Percentiles rank a stretch among this genome's conserved stretches.
phyloP scores from a whole-genome alignment of 2,113 vertebrate species.

The Calyptommatus sinebrachiatus region DNA sequence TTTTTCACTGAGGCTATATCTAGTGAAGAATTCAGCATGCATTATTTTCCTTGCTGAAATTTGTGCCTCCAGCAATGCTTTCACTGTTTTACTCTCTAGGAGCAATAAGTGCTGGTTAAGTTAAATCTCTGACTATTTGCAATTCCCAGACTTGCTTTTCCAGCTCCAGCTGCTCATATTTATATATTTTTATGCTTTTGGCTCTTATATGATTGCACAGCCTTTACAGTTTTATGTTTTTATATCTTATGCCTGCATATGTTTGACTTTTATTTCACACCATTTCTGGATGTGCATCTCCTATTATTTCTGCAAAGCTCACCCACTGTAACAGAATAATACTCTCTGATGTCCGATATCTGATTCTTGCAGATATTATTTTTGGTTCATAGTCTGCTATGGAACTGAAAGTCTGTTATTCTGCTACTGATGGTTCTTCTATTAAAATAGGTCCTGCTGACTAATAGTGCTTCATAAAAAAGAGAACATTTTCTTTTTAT shows the following conservation, averaged over 20 bases:
- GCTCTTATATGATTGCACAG: conserved; percentile 14
- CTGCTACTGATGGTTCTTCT: background rate
- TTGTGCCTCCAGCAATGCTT: background rate
- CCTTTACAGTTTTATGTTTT: conserved; percentile 16
- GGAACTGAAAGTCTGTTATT: background rate
- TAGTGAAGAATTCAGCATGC: background rate
- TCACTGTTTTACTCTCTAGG: conserved; percentile 8
- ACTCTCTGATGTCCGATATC: background rate
- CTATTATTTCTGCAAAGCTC: background rate
- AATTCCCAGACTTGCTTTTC: conserved; percentile 28
- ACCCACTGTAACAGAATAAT: background rate
- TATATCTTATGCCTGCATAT: conserved; percentile 18
- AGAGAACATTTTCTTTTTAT: background rate
- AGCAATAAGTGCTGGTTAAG: conserved; percentile 16
- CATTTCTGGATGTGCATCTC: background rate
- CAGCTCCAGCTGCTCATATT: conserved; percentile 27
- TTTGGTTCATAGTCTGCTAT: background rate
- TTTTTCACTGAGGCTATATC: background rate
- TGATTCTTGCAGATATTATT: background rate
- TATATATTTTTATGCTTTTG: conserved; percentile 25
- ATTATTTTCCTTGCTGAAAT: background rate
- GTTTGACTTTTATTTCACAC: background rate
- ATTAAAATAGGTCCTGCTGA: background rate
- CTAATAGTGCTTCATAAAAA: background rate
- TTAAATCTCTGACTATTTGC: background rate